Conservation (phyloP, 2,113 vertebrate genomes). For the Nansenia antarctica region DNA sequence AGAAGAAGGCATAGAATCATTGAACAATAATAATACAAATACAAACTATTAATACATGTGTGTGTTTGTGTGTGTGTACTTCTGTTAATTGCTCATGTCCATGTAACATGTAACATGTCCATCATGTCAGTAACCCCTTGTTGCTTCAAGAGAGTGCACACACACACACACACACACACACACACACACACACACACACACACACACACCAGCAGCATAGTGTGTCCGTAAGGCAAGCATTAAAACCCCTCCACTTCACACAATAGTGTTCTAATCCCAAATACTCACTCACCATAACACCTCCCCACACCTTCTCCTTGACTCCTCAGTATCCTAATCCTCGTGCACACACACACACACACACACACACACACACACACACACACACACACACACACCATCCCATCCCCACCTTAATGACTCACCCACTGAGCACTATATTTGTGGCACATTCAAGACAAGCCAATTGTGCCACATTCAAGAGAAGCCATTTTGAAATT, state of each 20-base stretch:
- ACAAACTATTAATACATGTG: too few species aligned
- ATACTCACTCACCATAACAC: neutral
- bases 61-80: too few species aligned
- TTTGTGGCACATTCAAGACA: neutral
- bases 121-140: too few species aligned
- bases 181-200: neutral
- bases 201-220: neutral
- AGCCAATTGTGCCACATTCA: neutral
- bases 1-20: too few species aligned
- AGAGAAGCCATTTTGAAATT: neutral
- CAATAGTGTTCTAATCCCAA: slow-evolving; percentile 3
- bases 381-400: slow-evolving; percentile 1
- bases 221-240: neutral
- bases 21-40: too few species aligned
- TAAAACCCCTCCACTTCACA: neutral
- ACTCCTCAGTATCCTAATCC: neutral
- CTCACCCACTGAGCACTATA: neutral
- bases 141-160: too few species aligned
- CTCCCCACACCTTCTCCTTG: neutral
- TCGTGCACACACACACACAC: neutral
- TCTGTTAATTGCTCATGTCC: too few species aligned
- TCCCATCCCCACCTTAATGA: neutral
- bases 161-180: too few species aligned
- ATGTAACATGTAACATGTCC: too few species aligned
- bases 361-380: neutral